Conservation (phyloP, 1,140 invertebrate genomes). For the Anthonomus grandis region DNA sequence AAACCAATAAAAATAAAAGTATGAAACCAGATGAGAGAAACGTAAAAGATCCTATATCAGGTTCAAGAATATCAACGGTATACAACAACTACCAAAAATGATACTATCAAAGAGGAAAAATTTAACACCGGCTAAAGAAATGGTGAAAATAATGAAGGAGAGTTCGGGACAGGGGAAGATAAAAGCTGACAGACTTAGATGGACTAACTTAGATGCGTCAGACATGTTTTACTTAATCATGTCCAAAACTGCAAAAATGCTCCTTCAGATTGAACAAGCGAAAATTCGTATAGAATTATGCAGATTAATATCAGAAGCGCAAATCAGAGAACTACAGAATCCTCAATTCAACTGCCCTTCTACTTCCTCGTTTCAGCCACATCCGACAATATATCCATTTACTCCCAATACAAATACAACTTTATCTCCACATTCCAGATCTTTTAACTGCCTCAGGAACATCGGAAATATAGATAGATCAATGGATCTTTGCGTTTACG, state of each 20-base stretch:
- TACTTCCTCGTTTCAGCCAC: neutral
- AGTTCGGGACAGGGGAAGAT: neutral
- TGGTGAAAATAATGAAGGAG: neutral
- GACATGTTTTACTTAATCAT: conserved; percentile 1
- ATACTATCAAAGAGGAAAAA: neutral
- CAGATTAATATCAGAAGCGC: neutral
- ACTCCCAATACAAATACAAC: neutral
- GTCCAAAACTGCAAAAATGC: neutral
- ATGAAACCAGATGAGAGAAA: neutral
- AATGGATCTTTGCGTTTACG: no score
- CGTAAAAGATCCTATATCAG: neutral
- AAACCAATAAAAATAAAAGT: neutral
- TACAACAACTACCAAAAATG: neutral
- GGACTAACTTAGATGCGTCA: neutral
- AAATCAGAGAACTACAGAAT: neutral
- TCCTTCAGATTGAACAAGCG: neutral
- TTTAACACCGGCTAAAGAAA: neutral
- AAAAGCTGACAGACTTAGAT: neutral
- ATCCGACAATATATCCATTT: neutral
- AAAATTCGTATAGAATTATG: neutral
- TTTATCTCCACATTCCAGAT: neutral
- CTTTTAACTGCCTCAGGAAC: neutral
- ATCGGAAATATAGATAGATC: no score
- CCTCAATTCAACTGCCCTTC: neutral
- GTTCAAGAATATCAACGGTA: neutral